Evolutionary conservation across 1,140 invertebrate genomes (phyloP), one percentile per base, ranked within the genome.

Genomic region (Mya arenaria): DNA sequence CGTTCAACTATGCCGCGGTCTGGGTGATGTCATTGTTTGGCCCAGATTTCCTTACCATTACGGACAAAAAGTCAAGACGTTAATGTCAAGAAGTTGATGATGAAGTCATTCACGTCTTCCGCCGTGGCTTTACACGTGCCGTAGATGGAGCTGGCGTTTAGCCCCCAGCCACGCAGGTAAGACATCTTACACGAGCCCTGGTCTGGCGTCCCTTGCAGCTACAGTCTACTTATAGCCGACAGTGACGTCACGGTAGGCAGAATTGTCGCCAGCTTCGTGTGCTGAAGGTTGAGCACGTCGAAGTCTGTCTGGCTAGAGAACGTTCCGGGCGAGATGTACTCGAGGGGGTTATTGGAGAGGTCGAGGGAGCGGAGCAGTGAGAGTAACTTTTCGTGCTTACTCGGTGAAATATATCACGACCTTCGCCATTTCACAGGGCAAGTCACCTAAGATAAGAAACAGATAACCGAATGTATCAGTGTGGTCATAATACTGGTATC

Each of bases 61-160:
- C n/a, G n/a, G n/a, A n/a, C n/a, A n/a, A n/a, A n/a, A n/a, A n/a
- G n/a, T n/a, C n/a, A n/a, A n/a, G n/a, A n/a, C n/a, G n/a, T n/a
- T 28, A 75, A 41, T 44, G 73, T 56, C 32, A 75, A 25, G 32
- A 41, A 75, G 30, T 23, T 60, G 6, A 17, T 52, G 30, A 75
- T 44, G 32, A 75, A 75, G 25, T 28, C 37, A 2, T 56, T 41
- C 17, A 75, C 39, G 1, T 41, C 25, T 32, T 75, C 73, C 25
- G 3, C 62, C 3, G 73, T 75, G 8, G 56, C 73, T 75, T 75
- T 60, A 32, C 73, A 75, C n/a, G 73, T 63, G 3, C 73, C 73
- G n/a, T 63, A 17, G 10, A 75, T 75, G 3, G 32, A 36, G 15
- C 36, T 75, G 1, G 39, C 8, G 32, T 75, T 75, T 23, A 19